phyloP scores from a whole-genome alignment of 1,140 invertebrate genomes.

The Drosophila erecta region DNA sequence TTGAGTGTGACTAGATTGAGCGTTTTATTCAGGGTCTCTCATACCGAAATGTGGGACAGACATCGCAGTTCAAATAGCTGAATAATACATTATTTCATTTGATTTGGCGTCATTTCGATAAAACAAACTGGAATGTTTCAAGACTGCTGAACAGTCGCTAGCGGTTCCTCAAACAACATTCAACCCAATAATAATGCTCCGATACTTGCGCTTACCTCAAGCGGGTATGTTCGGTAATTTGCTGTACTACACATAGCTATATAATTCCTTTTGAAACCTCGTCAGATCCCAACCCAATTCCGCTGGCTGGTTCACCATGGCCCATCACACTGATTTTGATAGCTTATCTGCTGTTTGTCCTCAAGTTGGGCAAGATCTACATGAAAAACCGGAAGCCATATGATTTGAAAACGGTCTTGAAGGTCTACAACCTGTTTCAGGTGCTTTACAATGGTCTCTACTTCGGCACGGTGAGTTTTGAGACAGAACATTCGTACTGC shows the following conservation, averaged over 20 bases:
- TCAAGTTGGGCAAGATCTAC: slow-evolving; percentile 52
- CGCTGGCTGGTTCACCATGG: slow-evolving; percentile 45
- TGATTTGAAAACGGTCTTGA: slow-evolving; percentile 38
- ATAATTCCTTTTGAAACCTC: neutral
- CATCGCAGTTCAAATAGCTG: slow-evolving; percentile 32
- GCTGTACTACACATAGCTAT: too few relatives aligned
- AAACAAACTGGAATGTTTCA: slow-evolving; percentile 5
- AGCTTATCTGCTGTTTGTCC: slow-evolving; percentile 56
- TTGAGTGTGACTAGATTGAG: neutral
- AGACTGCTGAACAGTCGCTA: slow-evolving; percentile 20
- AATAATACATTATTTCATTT: slow-evolving; percentile 36
- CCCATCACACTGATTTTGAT: slow-evolving; percentile 40
- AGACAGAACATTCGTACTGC: too few relatives aligned
- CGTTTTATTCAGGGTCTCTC: neutral
- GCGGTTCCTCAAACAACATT: slow-evolving; percentile 8
- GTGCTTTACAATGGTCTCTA: slow-evolving; percentile 52
- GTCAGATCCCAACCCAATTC: slow-evolving; percentile 53
- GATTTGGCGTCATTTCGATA: slow-evolving; percentile 2
- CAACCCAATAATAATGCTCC: slow-evolving; percentile 38
- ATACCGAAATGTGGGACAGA: slow-evolving; percentile 15
- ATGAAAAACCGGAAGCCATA: slow-evolving; percentile 61
- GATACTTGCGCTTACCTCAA: slow-evolving; percentile 39
- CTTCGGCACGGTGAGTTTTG: slow-evolving; percentile 45
- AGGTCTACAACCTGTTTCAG: slow-evolving; percentile 56
- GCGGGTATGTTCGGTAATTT: slow-evolving; percentile 21